These are phyloP conservation scores for Gymnopithys bicolor DNA, from an alignment of 2,797 vertebrate species.

Conservation along the genomic window DNA sequence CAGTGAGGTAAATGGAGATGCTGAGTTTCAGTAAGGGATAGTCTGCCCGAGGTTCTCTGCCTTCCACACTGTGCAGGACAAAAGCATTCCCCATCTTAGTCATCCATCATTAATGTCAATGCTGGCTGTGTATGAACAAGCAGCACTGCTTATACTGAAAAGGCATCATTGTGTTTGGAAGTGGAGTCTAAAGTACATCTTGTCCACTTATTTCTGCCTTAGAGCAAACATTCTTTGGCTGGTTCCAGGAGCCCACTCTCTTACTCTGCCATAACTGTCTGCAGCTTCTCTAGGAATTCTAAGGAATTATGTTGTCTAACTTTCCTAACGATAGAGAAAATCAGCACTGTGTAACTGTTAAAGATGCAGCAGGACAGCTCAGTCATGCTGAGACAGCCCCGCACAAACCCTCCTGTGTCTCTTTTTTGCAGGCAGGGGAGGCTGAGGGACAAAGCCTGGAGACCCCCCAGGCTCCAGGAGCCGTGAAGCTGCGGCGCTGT, in stretches of 20 bases:
- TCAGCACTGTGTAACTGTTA: not conserved
- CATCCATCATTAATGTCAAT: not conserved
- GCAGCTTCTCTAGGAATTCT: not conserved
- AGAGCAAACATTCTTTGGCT: not conserved
- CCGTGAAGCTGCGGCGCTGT: constrained; percentile 83
- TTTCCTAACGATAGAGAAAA: not conserved
- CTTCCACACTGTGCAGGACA: not conserved
- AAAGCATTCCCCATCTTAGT: not conserved
- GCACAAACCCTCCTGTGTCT: not conserved
- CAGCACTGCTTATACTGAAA: not conserved
- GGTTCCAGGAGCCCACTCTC: not conserved
- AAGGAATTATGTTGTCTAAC: not conserved
- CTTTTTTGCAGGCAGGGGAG: constrained; percentile 61
- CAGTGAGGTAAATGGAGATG: not conserved
- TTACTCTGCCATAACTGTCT: not conserved
- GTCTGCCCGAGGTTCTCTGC: not conserved
- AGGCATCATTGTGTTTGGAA: not conserved
- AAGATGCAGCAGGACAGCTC: not conserved
- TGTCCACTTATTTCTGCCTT: not conserved
- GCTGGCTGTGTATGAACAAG: not conserved
- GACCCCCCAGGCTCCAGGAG: constrained; percentile 72
- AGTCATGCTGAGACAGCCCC: not conserved
- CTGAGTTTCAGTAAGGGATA: not conserved
- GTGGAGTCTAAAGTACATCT: not conserved
- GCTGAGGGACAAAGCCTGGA: constrained; percentile 82